These are phyloP conservation scores for Polyploca ridens DNA, from an alignment of 2,888 invertebrate genomes.

Conservation along the genomic window DNA sequence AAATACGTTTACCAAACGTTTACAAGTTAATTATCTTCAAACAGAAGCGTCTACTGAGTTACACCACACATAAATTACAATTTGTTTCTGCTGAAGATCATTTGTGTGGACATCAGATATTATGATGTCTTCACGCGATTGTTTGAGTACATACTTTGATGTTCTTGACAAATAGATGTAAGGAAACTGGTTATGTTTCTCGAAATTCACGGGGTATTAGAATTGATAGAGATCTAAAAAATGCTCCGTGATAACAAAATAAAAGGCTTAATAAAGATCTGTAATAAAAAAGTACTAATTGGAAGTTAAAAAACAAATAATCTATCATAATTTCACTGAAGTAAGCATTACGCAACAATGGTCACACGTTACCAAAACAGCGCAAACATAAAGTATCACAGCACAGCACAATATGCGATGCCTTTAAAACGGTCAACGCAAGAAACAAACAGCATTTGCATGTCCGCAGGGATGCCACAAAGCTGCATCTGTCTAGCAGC, in stretches of 20 bases:
- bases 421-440: neutral
- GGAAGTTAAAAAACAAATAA: neutral
- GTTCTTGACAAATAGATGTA: no score
- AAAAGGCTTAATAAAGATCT: no score
- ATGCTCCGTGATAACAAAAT: no score
- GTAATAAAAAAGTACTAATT: neutral
- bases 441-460: slow-evolving; percentile 10
- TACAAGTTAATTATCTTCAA: slow-evolving; percentile 23
- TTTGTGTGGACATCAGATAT: neutral
- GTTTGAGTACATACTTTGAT: no score
- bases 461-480: slow-evolving; percentile 29
- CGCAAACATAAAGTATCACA: neutral
- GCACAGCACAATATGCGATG: neutral
- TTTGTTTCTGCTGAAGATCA: slow-evolving; percentile 10
- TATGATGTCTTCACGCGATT: neutral
- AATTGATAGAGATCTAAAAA: no score
- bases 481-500: slow-evolving; percentile 24
- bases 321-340: no score
- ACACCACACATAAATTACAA: slow-evolving; percentile 19
- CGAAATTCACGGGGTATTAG: no score
- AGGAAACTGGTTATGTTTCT: no score
- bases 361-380: slow-evolving; percentile 4
- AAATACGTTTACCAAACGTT: slow-evolving; percentile 27
- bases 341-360: neutral
- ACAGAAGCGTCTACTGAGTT: slow-evolving; percentile 21